Evolutionary conservation across 2,113 vertebrate genomes (phyloP), one percentile per base, ranked within the genome.

Genomic region (Camelus bactrianus): DNA sequence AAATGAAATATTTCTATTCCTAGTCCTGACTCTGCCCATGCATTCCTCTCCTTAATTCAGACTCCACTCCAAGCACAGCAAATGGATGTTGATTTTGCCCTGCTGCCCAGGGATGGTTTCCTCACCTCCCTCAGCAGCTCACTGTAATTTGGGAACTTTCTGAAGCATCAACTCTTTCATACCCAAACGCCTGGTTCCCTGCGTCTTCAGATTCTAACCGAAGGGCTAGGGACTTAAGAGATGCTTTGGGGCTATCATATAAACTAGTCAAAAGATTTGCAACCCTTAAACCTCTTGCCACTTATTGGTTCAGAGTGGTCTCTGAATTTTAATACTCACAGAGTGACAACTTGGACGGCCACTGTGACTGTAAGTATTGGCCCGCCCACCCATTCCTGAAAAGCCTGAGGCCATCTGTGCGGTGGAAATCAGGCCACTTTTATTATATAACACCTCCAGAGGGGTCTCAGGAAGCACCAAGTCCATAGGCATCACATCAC

Each of bases 361-460:
- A 19, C 20, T 19, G 28, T 62, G 26, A 46, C 26, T 48, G 19
- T 46, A 3, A 20, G 0, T 22, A 15, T 26, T 8, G 0, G n/a
- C 16, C 22, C 1, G 7, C 9, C 13, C 7, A 19, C 6, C 42
- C 56, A 79, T 14, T 16, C 19, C 38, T 35, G 50, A 70, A 16
- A 28, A 73, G 30, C 60, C 48, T 56, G 15, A 60, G 35, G 65
- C 26, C 72, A 50, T 26, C 13, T 7, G 48, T 32, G 17, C 8
- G 42, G 1, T 52, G n/a, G 62, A 14, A 76, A 58, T 2, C 56
- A 75, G 79, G 58, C 42, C 17, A 46, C 28, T 65, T 69, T 52
- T 50, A 56, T 73, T 70, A 52, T 5, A 8, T 42, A 76, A 76
- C 48, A 62, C 4, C 2, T 72, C 13, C 4, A 58, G 75, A 24